Conservation (phyloP, 2,888 invertebrate genomes). For the Hypercompe scribonia region DNA sequence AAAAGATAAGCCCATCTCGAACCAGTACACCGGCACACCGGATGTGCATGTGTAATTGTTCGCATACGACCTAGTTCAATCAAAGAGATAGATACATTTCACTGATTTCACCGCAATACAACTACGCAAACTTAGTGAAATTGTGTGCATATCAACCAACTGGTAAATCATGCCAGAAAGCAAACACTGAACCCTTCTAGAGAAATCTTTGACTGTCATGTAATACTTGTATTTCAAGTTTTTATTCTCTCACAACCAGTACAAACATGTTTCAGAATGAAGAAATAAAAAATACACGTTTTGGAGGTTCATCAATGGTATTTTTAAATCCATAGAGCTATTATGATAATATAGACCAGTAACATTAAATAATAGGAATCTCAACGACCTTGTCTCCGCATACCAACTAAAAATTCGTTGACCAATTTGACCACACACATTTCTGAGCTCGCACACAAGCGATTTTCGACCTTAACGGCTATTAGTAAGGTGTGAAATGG, state of each 20-base stretch:
- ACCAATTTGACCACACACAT: slow-evolving; percentile 64
- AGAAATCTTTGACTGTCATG: slow-evolving; percentile 39
- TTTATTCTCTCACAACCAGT: slow-evolving; percentile 38
- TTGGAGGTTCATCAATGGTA: neutral
- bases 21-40: slow-evolving; percentile 45
- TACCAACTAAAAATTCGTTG: slow-evolving; percentile 68
- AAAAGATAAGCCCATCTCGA: slow-evolving; percentile 30
- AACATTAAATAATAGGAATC: slow-evolving; percentile 50
- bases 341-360: slow-evolving; percentile 50
- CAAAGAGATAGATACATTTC: slow-evolving; percentile 45
- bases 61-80: slow-evolving; percentile 48
- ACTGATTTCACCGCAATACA: slow-evolving; percentile 49
- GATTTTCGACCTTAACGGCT: slow-evolving; percentile 47
- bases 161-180: neutral
- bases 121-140: slow-evolving; percentile 32
- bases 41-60: slow-evolving; percentile 43
- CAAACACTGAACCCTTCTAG: slow-evolving; percentile 37
- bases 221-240: slow-evolving; percentile 36
- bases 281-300: neutral
- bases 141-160: slow-evolving; percentile 35
- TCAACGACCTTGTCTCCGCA: slow-evolving; percentile 67
- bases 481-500: slow-evolving; percentile 36
- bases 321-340: slow-evolving; percentile 8
- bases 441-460: slow-evolving; percentile 29
- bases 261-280: neutral